These are phyloP conservation scores for Caenorhabditis latens DNA, from an alignment of 1,140 invertebrate genomes.

Conservation along the genomic window DNA sequence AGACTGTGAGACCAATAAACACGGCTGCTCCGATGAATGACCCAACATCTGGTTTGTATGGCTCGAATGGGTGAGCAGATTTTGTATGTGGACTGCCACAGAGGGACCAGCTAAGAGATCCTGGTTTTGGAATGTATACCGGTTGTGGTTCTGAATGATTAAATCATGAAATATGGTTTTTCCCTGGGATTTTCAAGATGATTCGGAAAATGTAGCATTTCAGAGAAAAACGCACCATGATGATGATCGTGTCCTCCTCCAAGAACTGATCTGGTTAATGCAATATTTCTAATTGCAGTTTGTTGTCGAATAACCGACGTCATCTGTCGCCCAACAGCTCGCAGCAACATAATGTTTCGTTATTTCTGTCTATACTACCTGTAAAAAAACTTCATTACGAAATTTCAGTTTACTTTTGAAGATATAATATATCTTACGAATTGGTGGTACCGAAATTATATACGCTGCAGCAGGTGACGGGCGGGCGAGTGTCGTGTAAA, in stretches of 20 bases:
- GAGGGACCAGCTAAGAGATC: conserved; percentile 1
- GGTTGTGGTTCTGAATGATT: conserved; percentile 28
- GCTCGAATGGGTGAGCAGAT: conserved; percentile 27
- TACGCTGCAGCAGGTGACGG: conserved; percentile 5
- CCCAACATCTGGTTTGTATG: conserved; percentile 25
- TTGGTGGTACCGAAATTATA: neutral
- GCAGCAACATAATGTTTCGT: conserved; percentile 33
- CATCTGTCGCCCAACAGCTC: conserved; percentile 26
- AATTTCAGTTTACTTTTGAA: neutral
- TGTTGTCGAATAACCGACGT: conserved; percentile 6
- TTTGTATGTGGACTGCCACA: conserved; percentile 32
- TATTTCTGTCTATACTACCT: conserved; percentile 31
- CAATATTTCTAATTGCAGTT: neutral
- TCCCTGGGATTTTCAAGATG: neutral
- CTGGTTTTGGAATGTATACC: conserved; percentile 49
- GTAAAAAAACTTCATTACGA: neutral
- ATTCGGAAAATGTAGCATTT: neutral
- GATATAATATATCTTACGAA: no score
- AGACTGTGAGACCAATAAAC: conserved; percentile 36
- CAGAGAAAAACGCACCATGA: conserved; percentile 19
- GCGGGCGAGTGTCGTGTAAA: conserved; percentile 45
- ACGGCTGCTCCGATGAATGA: conserved; percentile 43
- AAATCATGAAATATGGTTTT: neutral
- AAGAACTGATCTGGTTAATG: conserved; percentile 10
- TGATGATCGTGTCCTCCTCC: conserved; percentile 51